Evolutionary conservation across 2,113 vertebrate species (phyloP).

Genomic region (Cololabis saira): DNA sequence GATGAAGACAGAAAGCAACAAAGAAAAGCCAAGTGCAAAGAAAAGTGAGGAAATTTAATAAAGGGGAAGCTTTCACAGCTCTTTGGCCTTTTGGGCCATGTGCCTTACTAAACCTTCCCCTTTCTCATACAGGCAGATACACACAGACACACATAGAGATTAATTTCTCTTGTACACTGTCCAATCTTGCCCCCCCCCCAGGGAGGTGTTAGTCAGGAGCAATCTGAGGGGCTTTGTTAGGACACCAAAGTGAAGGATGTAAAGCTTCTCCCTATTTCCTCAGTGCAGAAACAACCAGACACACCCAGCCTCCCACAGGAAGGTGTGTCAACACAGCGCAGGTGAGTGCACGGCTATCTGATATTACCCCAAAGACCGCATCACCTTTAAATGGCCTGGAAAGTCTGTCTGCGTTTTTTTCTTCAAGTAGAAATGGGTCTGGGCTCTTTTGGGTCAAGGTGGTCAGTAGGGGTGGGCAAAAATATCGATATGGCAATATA

Average conservation of each 20-base stretch:
- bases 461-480: too few species aligned
- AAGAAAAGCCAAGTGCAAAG: constrained; percentile 46
- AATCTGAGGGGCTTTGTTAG: constrained; percentile 61
- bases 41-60: constrained; percentile 35
- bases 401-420: too few species aligned
- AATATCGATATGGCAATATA: too few species aligned
- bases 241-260: constrained; percentile 61
- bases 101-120: constrained; percentile 42
- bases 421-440: too few species aligned
- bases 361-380: background rate
- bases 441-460: background rate
- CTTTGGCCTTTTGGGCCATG: constrained; percentile 30
- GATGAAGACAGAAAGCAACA: constrained; percentile 56
- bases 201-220: constrained; percentile 69
- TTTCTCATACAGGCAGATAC: constrained; percentile 21
- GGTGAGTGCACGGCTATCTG: constrained; percentile 14
- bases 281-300: constrained; percentile 21
- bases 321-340: constrained; percentile 18
- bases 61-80: constrained; percentile 40
- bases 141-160: constrained; percentile 24
- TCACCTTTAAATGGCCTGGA: background rate
- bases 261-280: constrained; percentile 49
- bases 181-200: constrained; percentile 54
- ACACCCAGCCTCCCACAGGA: constrained; percentile 14
- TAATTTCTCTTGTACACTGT: constrained; percentile 62